Evolutionary conservation across 37 sponge, comb jelly and placozoan genomes (phyloP), one percentile per base, ranked within the genome.

Genomic region (Ephydatia muelleri): DNA sequence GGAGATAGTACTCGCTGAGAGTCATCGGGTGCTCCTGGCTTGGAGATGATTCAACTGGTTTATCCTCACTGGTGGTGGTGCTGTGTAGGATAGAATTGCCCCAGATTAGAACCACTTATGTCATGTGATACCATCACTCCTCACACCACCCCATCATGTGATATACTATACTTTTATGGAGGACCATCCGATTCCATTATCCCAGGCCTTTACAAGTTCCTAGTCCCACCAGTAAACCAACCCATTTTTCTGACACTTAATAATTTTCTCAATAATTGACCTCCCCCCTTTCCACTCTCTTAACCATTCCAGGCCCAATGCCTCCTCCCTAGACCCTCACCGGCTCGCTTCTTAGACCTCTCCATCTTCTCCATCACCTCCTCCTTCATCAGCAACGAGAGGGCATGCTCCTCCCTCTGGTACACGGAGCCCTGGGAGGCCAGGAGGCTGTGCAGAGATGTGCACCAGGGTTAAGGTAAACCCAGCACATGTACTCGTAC

Each of bases 341-440:
- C 30, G 22, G 71, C 38, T 43, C n/a, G 72, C 72, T 19, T 38
- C 73, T 31, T 78, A 0, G 64, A 27, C 33, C 32, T 64, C 21
- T 28, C 65, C 78, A 85, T 71, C 31, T 67, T 78, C 78, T 79
- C 86, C 64, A 32, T 71, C 33, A 85, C 79, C 73, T 85, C 86
- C 37, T 85, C 86, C 72, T 78, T 38, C 79, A 85, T 78, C 64
- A 85, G 69, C 33, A 85, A 78, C 37, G 79, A 78, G 57, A 85
- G 79, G 64, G 86, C 79, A 71, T 85, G 86, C 79, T 85, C 86
- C 72, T 85, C 86, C 57, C 38, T 43, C 72, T 85, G 65, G 65
- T 79, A 85, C 64, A 79, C 70, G 30, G 14, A 49, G 32, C 22
- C 19, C 70, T 77, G 79, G 72, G 29, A 37, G 32, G 28, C 70